Percentiles rank a stretch among this genome's conserved stretches.
These are phyloP conservation scores for Brotogeris chrysoptera DNA, from an alignment of 2,797 vertebrate genomes.

Conservation along the genomic window DNA sequence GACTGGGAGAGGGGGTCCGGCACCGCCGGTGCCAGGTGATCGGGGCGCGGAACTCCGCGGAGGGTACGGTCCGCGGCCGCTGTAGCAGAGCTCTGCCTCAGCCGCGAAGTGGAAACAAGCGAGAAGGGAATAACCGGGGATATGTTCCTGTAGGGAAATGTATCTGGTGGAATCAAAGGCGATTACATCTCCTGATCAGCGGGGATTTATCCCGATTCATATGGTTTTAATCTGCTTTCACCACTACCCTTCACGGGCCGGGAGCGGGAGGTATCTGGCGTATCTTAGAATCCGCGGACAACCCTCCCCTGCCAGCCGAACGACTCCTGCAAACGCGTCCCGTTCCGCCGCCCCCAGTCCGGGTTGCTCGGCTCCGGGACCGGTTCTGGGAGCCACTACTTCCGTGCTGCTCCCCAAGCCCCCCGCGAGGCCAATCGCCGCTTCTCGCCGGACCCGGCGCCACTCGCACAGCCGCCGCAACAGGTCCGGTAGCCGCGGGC, in stretches of 20 bases:
- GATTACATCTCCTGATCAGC: conserved; percentile 81
- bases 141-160: conserved; percentile 72
- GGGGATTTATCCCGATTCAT: conserved; percentile 82
- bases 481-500: not conserved
- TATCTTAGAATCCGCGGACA: conserved; percentile 62
- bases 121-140: conserved; percentile 2
- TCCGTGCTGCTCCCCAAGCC: not conserved
- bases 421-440: not conserved
- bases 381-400: not conserved
- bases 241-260: conserved; percentile 74
- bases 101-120: not conserved
- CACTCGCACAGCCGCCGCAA: not conserved
- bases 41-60: not conserved
- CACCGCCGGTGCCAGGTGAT: not conserved
- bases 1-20: no score
- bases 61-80: not conserved
- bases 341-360: not conserved
- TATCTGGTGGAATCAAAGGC: conserved; percentile 82
- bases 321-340: not conserved
- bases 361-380: not conserved
- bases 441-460: not conserved
- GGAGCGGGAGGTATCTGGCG: conserved; percentile 58
- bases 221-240: conserved; percentile 86
- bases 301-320: conserved; percentile 11
- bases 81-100: not conserved